Base-by-base conservation (phyloP, 2,797 vertebrate genomes). In the Sitta carolinensis region DNA sequence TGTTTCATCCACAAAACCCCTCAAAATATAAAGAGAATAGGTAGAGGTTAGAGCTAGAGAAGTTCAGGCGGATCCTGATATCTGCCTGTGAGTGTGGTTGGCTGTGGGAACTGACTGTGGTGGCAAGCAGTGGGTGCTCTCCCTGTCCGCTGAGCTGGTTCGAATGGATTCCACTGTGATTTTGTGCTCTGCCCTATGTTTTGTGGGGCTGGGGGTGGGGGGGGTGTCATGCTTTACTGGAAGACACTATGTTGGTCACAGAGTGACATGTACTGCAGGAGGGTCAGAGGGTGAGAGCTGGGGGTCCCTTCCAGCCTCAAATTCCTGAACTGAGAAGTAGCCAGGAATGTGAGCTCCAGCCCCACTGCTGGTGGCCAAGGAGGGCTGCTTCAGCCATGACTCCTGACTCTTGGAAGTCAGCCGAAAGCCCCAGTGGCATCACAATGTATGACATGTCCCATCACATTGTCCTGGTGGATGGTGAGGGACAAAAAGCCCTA, bases 311-410 rank as follows among this genome's bases (percentile, higher is more conserved):
- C 78, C 2, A 4, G 3, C 74, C 43, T 62, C 26, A 26, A 8
- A 32, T 69, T 86, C 55, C 27, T 73, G 1, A 1, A 8, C 9
- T 36, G 30, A 3, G 5, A 59, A 50, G 68, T 38, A 54, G 47
- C 14, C 0, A 3, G 22, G 68, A 36, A 27, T 50, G 22, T 4
- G 40, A 70, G 25, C 26, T 58, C 38, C 32, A 69, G 43, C 48
- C 34, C 9, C 0, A 0, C n/a, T 62, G 59, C 47, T 2, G 4
- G 10, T 80, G 67, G 47, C 43, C 4, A 4, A 40, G 20, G 52
- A 52, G 38, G 13, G 29, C 40, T 64, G 42, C 19, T 62, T 84
- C 7, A 22, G 27, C 4, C 0, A 47, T 54, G 63, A 20, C 36
- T 94, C 73, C 51, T 7, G 4, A 15, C 25, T 61, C 51, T 19